A percentile compares a stretch with the other conserved stretches of the same genome.
phyloP scores from a whole-genome alignment of 2,113 vertebrate genomes.

The Trichomycterus rosablanca region DNA sequence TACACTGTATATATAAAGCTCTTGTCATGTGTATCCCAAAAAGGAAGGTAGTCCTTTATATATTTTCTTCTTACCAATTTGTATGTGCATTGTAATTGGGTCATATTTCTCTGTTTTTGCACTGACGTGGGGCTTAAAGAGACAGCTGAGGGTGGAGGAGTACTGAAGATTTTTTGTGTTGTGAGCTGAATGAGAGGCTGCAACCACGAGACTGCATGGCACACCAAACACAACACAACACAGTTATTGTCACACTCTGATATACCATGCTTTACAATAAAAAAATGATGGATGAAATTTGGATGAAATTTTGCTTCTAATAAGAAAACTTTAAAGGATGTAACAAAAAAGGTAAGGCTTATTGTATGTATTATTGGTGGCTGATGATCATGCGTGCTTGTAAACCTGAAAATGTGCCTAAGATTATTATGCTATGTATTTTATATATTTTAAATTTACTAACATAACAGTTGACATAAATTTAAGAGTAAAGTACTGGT shows the following conservation, averaged over 20 bases:
- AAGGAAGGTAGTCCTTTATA: no score
- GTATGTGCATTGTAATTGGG: slow-evolving; percentile 31
- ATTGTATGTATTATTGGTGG: background rate
- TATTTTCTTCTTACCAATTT: no score
- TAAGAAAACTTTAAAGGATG: background rate
- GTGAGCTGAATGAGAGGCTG: slow-evolving; percentile 19
- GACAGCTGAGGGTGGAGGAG: slow-evolving; percentile 21
- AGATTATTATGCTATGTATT: no score
- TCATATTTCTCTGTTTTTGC: slow-evolving; percentile 13
- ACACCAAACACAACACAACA: slow-evolving; percentile 17
- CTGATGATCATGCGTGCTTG: background rate
- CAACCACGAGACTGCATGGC: slow-evolving; percentile 5
- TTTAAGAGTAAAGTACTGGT: no score
- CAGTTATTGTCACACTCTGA: background rate
- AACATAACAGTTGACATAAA: no score
- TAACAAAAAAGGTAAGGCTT: background rate
- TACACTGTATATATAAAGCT: no score
- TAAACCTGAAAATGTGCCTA: no score
- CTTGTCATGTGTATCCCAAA: no score
- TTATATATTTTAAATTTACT: no score
- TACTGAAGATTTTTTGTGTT: slow-evolving; percentile 25
- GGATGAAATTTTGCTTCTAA: background rate
- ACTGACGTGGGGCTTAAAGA: slow-evolving; percentile 22
- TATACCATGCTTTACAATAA: background rate
- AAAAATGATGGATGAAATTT: background rate